Base-by-base conservation (phyloP, 2,113 vertebrate genomes). In the Ibidorhyncha struthersii region DNA sequence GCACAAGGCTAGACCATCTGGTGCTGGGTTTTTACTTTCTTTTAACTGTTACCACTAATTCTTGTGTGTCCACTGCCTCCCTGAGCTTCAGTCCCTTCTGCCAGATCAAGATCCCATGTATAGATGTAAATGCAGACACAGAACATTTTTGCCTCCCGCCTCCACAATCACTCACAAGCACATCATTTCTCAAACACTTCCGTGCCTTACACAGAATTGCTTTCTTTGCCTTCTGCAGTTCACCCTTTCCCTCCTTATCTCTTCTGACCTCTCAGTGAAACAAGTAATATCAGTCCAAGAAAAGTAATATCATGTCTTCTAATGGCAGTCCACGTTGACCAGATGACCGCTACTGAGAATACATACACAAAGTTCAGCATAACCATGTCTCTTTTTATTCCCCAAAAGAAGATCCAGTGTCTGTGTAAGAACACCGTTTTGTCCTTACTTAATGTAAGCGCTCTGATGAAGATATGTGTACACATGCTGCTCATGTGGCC, bases 1-100 rank as follows among this genome's bases (percentile, higher is more conserved):
- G 73, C 90, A 88, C 58, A 86, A 86, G 72, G 79, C 95, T 96
- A 93, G 89, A 50, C 90, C 97, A 94, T 96, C 86, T 80, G 93
- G 82, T 82, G n/a, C 65, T 88, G 67, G 55, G 27, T 62, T 85
- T 94, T 79, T 80, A 82, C 86, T 88, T 85, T 47, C 69, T 63
- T 95, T 96, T 93, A 83, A 95, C 14, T 59, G 78, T 79, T 96
- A 67, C 90, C 22, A 59, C 66, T 76, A 45, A 74, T 83, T 97
- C 93, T 94, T 50, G 81, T 38, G n/a, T 86, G 63, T 85, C 90
- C 78, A 27, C 34, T 76, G 65, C 26, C 56, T 93, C 69, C 40
- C 53, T 41, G 23, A 93, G 49, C 55, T 84, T 89, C 14, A 74
- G 41, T 40, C 66, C 53, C 61, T 88, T 93, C 92, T 93, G 93